Percentiles rank a stretch among this genome's conserved stretches.
These are phyloP conservation scores for Dinocampus coccinellae DNA, from an alignment of 2,888 invertebrate genomes.

Conservation along the genomic window DNA sequence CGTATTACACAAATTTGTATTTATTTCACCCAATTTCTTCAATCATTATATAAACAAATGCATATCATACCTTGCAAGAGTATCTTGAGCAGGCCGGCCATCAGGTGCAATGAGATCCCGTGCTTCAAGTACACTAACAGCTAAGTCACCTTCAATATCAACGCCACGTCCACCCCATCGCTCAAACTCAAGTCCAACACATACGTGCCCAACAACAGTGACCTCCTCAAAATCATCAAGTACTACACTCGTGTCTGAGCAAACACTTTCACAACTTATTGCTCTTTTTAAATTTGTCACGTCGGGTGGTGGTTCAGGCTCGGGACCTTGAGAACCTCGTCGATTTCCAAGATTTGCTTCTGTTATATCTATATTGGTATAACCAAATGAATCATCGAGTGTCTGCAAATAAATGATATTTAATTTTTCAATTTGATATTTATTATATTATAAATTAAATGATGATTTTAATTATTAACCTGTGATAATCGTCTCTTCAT, in stretches of 20 bases:
- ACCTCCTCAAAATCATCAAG: constrained; percentile 79
- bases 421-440: constrained; percentile 5
- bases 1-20: not conserved
- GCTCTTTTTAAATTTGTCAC: constrained; percentile 74
- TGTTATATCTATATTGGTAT: constrained; percentile 35
- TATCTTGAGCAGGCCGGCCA: constrained; percentile 76
- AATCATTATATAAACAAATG: not conserved
- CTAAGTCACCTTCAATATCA: constrained; percentile 73
- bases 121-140: constrained; percentile 83
- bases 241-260: constrained; percentile 82
- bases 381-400: constrained; percentile 55
- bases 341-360: constrained; percentile 52
- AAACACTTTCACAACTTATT: constrained; percentile 84
- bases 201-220: constrained; percentile 81
- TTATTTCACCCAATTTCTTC: not conserved
- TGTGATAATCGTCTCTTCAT: constrained; percentile 60
- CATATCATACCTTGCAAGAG: constrained; percentile 74
- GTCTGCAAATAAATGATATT: constrained; percentile 44
- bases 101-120: constrained; percentile 78
- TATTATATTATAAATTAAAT: not conserved
- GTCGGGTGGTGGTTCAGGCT: constrained; percentile 61
- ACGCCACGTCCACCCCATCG: constrained; percentile 75
- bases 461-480: constrained; percentile 42
- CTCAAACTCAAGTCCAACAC: constrained; percentile 83
- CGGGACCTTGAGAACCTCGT: constrained; percentile 57